Base-by-base conservation (phyloP, 2,797 vertebrate genomes). In the Esox lucius region DNA sequence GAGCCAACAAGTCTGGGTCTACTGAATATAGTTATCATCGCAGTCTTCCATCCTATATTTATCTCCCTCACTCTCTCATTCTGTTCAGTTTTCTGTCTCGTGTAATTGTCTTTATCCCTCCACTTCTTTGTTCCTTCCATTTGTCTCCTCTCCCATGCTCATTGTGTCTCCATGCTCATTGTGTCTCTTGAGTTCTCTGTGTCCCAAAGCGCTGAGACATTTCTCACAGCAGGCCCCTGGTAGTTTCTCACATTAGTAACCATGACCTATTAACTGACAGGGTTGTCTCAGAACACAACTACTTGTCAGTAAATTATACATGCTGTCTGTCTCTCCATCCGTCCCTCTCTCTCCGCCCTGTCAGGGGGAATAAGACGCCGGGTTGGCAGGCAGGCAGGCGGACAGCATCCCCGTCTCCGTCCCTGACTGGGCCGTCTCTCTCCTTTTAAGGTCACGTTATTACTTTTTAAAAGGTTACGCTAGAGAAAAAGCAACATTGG, bases 231-330 rank as follows among this genome's bases (percentile, higher is more conserved):
- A 49, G 71, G 61, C 75, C 68, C 49, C n/a, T 33, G 72, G 28
- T 31, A 1, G 31, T 70, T 76, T 76, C 72, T 72, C 69, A 76
- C 53, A 73, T 85, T 89, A 87, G 85, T 85, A 90, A 87, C 75
- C 68, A 69, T 88, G 85, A 88, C 82, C 87, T 87, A 81, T 90
- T 83, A 86, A 81, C 78, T 85, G 85, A 76, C 85, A 84, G 75
- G 70, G 62, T 80, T 71, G 71, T 85, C 82, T 86, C 83, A 68
- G 71, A 79, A 81, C 84, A 88, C 67, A 84, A 81, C 72, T 79
- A 82, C 81, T 89, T 82, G 78, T 86, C 76, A 77, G 83, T 87
- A 86, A 88, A 90, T 88, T 85, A 82, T 86, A 83, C 81, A 84
- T 79, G 65, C 84, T 81, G 73, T 35, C 75, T 84, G 73, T 77